Percentiles rank a stretch among this genome's conserved stretches.
These are phyloP conservation scores for Silurus asotus DNA, from an alignment of 2,113 vertebrate genomes.

Conservation along the genomic window DNA sequence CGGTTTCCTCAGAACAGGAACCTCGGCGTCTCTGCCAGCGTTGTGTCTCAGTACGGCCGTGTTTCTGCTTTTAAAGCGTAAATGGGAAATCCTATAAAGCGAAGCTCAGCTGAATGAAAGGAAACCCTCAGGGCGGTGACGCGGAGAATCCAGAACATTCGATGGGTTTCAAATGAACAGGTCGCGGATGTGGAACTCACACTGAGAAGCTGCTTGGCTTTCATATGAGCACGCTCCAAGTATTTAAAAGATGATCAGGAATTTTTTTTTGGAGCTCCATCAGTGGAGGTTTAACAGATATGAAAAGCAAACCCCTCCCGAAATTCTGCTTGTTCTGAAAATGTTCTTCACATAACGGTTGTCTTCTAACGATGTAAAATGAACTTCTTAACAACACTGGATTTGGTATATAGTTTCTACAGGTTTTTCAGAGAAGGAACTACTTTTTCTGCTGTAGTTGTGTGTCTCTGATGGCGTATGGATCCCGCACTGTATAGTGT, in stretches of 20 bases:
- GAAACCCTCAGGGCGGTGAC: constrained; percentile 18
- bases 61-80: constrained; percentile 12
- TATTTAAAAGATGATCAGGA: neutral
- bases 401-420: neutral
- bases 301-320: no score
- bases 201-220: constrained; percentile 6
- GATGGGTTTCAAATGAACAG: constrained; percentile 45
- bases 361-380: neutral
- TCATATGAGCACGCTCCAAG: neutral
- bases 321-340: neutral
- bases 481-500: neutral
- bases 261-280: neutral
- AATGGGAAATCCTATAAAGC: constrained; percentile 17
- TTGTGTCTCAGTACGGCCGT: constrained; percentile 10
- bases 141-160: neutral
- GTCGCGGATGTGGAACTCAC: constrained; percentile 5
- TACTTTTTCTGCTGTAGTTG: neutral
- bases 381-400: neutral
- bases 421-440: neutral
- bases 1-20: constrained; percentile 11
- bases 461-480: neutral
- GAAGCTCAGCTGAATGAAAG: constrained; percentile 28
- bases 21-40: neutral
- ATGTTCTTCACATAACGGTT: neutral
- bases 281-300: neutral